Evolutionary conservation across 1,140 invertebrate genomes (phyloP), one percentile per base, ranked within the genome.

Genomic region (Ptiloglossa arizonensis): DNA sequence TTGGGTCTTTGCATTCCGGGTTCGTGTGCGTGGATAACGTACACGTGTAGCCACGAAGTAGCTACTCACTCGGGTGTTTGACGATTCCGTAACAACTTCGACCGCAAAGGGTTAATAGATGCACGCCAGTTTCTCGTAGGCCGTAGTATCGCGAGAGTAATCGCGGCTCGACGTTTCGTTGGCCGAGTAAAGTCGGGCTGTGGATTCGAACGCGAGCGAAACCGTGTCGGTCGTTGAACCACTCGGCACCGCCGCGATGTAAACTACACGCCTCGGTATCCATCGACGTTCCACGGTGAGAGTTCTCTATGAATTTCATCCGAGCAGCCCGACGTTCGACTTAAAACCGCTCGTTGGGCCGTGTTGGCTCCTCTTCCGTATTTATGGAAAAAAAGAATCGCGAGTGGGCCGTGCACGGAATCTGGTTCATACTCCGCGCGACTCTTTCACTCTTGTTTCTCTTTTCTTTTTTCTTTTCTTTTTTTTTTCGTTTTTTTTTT

Each of bases 211-310:
- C 73, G 73, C 64, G 52, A 75, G 64, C 52, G 52, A 75, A 76
- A 76, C 73, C 73, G 73, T 76, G 73, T 76, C 73, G 73, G 73
- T 75, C 73, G 73, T 75, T 75, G 73, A 75, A 76, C 73, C 73
- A 17, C 29, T 6, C 64, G 29, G 41, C 73, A 17, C 27, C 52
- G 38, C 35, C 48, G 50, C 64, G 64, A 59, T 76, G 73, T 76
- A 76, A 76, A 76, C 64, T 76, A 68, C 11, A 41, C 59, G 64
- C 64, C 27, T 54, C 41, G 63, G 72, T 68, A 69, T 63, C 70
- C 70, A 62, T 68, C 64, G 62, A 57, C 41, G 63, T 41, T 68
- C 24, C 64, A 69, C 52, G 64, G 64, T 48, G 73, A 76, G 73
- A 76, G 73, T 76, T 24, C 72, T 75, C 64, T 59, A 48, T 68